Evolutionary conservation across 2,797 vertebrate genomes (phyloP), one percentile per base, ranked within the genome.

Genomic region (Paratrypauchen microcephalus): DNA sequence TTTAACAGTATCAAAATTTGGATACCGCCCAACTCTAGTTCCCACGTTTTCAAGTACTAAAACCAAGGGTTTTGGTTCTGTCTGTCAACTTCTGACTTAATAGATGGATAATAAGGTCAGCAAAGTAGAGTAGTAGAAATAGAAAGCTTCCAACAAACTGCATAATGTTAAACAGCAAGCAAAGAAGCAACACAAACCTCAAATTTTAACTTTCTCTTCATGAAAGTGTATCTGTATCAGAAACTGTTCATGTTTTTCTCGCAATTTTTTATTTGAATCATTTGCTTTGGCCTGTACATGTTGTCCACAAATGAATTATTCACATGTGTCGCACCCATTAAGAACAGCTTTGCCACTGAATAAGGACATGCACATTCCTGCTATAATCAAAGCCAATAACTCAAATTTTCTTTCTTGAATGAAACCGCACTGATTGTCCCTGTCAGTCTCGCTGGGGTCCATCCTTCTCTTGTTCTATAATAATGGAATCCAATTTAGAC

Each of bases 401-500:
- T 39, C 19, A 61, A 21, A 61, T 61, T 13, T 41, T 41, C 32
- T 26, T 21, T 6, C 11, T 61, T 61, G 59, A 39, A 39, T 61
- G 36, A 18, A 41, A 23, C 32, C 2, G 59, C 36, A 41, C 19
- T 15, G 36, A 39, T 61, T 23, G 32, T 61, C n/a, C 32, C 59
- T 39, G 18, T 59, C 60, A 65, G 67, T 70, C 68, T 58, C 19
- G 65, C 36, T 21, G 21, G 16, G 39, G 55, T 50, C 66, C 70
- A 21, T 1, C n/a, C 61, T 65, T 18, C n/a, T 73, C 67, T 66
- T 62, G 30, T 56, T 73, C 60, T 73, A 48, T 18, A 26, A 21
- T 81, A 86, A 86, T 78, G 70, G 65, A 56, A 75, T 78, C 71
- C 73, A 83, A 84, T 80, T 86, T 71, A 80, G 73, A 23, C 70